Evolutionary conservation across 2,113 vertebrate genomes (phyloP).

Genomic region (Misgurnus anguillicaudatus): DNA sequence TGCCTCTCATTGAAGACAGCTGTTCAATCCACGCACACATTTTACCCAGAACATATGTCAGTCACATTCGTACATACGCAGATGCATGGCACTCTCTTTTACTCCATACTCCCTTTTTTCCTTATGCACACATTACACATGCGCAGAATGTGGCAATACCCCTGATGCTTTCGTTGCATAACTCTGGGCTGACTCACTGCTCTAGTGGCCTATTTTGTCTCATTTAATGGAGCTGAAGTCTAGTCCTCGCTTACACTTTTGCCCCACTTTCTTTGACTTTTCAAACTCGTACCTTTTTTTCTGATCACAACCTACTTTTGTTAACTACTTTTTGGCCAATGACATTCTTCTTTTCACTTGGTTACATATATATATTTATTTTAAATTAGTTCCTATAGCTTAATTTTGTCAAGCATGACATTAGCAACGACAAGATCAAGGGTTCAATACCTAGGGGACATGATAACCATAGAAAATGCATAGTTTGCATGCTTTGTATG

Average conservation of each 20-base stretch:
- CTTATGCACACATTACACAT: neutral
- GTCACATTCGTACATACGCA: conserved; percentile 23
- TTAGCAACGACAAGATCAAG: too few species aligned
- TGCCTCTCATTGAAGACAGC: conserved; percentile 20
- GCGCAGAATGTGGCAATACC: conserved; percentile 27
- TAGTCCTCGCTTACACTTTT: conserved; percentile 36
- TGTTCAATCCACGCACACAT: neutral
- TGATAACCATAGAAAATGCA: too few species aligned
- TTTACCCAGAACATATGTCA: conserved; percentile 24
- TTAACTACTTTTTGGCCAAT: neutral
- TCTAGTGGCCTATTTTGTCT: conserved; percentile 63
- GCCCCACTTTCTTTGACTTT: conserved; percentile 62
- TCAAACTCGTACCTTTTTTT: neutral
- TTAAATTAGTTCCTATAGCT: too few species aligned
- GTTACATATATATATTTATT: neutral
- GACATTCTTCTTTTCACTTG: neutral
- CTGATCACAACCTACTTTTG: neutral
- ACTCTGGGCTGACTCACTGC: conserved; percentile 65
- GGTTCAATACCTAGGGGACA: too few species aligned
- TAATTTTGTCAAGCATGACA: too few species aligned
- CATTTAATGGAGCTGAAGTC: conserved; percentile 35
- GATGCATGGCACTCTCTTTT: neutral
- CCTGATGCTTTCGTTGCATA: conserved; percentile 33
- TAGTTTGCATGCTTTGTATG: too few species aligned
- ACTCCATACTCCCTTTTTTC: neutral